Evolutionary conservation across 2,113 vertebrate genomes (phyloP).

Genomic region (Anarhynchus alexandrinus): DNA sequence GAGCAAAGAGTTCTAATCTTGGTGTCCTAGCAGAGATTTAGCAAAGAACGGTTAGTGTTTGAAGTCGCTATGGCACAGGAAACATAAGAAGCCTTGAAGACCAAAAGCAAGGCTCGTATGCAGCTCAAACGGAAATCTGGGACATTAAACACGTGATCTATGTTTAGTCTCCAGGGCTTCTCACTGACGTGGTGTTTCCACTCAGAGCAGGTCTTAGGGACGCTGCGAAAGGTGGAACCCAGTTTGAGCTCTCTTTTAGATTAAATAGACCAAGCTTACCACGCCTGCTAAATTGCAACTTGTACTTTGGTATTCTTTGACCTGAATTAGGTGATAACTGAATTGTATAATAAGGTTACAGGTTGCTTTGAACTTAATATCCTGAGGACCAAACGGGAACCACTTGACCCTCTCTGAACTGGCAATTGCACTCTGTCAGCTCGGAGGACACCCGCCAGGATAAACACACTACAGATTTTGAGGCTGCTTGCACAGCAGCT

Average conservation of each 20-base stretch:
- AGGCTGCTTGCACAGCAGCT: background rate
- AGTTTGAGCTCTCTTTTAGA: slow-evolving; percentile 16
- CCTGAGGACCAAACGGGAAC: background rate
- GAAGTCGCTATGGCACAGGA: slow-evolving; percentile 18
- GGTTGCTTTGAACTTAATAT: background rate
- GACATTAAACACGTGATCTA: background rate
- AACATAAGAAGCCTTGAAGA: slow-evolving; percentile 33
- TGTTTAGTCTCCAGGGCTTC: slow-evolving; percentile 33
- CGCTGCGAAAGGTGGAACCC: slow-evolving; percentile 24
- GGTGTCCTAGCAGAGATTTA: slow-evolving; percentile 38
- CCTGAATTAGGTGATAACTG: background rate
- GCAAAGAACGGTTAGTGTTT: background rate
- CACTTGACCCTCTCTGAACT: background rate
- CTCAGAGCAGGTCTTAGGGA: background rate
- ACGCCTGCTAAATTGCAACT: background rate
- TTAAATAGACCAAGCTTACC: slow-evolving; percentile 18
- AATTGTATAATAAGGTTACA: background rate
- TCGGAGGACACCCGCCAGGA: background rate
- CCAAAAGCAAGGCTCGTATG: background rate
- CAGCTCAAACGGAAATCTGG: slow-evolving; percentile 33
- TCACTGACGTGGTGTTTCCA: slow-evolving; percentile 20
- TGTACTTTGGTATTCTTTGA: background rate
- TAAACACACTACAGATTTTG: background rate
- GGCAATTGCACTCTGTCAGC: background rate
- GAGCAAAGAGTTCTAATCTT: slow-evolving; percentile 45